Percentiles rank a stretch among this genome's conserved stretches.
Conservation (phyloP, 2,797 vertebrate species). For the Pseudopleuronectes americanus region DNA sequence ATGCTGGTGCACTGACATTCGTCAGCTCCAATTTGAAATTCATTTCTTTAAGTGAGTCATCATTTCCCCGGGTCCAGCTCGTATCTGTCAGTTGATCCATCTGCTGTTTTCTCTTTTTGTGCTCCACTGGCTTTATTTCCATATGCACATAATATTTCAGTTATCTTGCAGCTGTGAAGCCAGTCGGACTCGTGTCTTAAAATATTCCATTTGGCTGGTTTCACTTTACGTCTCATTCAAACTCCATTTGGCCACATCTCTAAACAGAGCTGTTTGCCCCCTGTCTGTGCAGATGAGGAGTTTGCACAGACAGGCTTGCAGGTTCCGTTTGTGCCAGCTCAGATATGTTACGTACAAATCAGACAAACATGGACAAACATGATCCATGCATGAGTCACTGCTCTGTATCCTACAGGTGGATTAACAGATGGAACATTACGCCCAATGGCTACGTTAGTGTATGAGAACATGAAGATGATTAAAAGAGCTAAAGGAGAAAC, state of each 20-base stretch:
- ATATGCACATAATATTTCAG: constrained; percentile 33
- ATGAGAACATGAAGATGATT: too few species aligned
- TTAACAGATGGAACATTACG: too few species aligned
- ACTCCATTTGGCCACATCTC: constrained; percentile 28
- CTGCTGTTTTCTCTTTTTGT: constrained; percentile 5
- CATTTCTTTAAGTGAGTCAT: constrained; percentile 7
- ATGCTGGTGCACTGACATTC: too few species aligned
- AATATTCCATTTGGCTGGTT: constrained; percentile 39
- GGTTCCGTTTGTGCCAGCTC: not conserved
- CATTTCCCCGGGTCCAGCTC: not conserved
- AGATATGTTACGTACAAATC: constrained; percentile 12
- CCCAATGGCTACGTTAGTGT: too few species aligned
- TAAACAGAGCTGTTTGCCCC: not conserved
- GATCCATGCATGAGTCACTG: too few species aligned
- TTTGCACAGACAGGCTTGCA: too few species aligned
- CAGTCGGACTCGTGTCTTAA: constrained; percentile 30
- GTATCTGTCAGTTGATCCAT: constrained; percentile 8
- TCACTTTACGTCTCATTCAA: constrained; percentile 22
- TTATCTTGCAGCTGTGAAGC: constrained; percentile 17
- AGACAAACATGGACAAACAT: not conserved
- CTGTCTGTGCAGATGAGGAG: constrained; percentile 25
- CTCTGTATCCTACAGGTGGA: too few species aligned
- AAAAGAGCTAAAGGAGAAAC: too few species aligned
- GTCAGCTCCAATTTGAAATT: too few species aligned
- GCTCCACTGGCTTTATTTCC: constrained; percentile 25